Evolutionary conservation across 2,113 vertebrate species (phyloP).

Genomic region (Callaeas wilsoni): DNA sequence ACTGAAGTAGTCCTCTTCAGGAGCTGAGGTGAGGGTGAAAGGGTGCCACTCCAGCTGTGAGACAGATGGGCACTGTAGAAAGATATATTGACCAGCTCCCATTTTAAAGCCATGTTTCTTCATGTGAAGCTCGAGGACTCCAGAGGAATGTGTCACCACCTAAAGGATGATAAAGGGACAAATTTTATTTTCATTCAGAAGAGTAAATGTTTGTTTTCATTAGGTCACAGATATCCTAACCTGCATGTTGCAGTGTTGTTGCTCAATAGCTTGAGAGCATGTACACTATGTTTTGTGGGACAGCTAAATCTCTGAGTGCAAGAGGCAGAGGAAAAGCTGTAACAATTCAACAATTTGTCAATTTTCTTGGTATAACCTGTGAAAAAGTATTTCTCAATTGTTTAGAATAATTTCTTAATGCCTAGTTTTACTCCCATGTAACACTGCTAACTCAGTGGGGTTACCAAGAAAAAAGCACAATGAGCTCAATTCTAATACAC

Average conservation of each 20-base stretch:
- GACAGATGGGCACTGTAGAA: slow-evolving; percentile 74
- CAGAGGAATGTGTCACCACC: slow-evolving; percentile 76
- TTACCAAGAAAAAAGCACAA: neutral
- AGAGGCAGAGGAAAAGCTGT: neutral
- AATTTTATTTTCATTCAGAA: neutral
- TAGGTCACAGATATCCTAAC: neutral
- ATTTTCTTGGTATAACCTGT: neutral
- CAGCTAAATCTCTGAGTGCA: neutral
- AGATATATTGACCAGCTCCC: slow-evolving; percentile 77
- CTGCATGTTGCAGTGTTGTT: neutral
- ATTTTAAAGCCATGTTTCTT: slow-evolving; percentile 74
- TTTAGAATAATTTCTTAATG: neutral
- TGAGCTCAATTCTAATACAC: neutral
- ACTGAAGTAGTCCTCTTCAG: slow-evolving; percentile 78
- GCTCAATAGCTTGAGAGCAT: neutral
- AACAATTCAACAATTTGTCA: neutral
- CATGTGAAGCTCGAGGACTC: slow-evolving; percentile 79
- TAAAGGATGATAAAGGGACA: neutral
- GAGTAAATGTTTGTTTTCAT: neutral
- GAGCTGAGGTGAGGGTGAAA: slow-evolving; percentile 81
- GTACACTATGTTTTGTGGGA: accelerated
- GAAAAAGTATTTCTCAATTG: neutral
- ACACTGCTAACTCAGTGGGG: neutral
- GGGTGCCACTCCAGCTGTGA: slow-evolving; percentile 79
- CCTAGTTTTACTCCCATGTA: neutral